Conservation (phyloP, 30 jellyfish, hydroid and myxozoan species). For the Aurelia coerulea region DNA sequence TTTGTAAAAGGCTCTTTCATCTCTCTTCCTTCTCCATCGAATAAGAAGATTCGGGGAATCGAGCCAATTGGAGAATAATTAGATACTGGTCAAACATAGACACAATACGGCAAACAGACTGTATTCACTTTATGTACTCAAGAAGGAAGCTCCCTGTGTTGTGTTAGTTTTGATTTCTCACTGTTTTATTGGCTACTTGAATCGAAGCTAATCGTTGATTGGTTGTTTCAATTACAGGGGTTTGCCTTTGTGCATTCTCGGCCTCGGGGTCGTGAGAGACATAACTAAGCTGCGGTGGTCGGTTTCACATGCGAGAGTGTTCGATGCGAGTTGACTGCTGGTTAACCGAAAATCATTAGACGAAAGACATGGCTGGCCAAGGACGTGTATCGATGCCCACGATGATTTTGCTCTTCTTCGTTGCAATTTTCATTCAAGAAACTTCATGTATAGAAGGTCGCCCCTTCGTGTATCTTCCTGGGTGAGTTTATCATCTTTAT, state of each 20-base stretch:
- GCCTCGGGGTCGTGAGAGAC: conserved; percentile 28
- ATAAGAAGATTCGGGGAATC: neutral
- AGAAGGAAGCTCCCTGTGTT: conserved; percentile 40
- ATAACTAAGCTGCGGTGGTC: conserved; percentile 3
- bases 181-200: conserved; percentile 5
- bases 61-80: conserved; percentile 8
- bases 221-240: conserved; percentile 31
- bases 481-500: conserved; percentile 27
- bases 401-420: conserved; percentile 11
- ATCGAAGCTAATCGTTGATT: conserved; percentile 3
- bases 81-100: conserved; percentile 40
- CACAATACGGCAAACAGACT: conserved; percentile 37
- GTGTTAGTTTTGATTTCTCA: neutral
- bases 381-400: conserved; percentile 41
- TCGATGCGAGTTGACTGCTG: conserved; percentile 27
- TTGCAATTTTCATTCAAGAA: neutral
- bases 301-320: conserved; percentile 17
- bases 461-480: conserved; percentile 65
- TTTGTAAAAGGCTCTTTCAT: too few relatives aligned
- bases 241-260: conserved; percentile 34
- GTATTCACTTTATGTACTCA: neutral
- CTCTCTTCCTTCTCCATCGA: neutral
- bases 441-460: conserved; percentile 30
- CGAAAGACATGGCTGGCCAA: conserved; percentile 63
- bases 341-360: conserved; percentile 27